These are phyloP conservation scores for Athrips mouffetella DNA, from an alignment of 2,888 invertebrate species.

Conservation along the genomic window DNA sequence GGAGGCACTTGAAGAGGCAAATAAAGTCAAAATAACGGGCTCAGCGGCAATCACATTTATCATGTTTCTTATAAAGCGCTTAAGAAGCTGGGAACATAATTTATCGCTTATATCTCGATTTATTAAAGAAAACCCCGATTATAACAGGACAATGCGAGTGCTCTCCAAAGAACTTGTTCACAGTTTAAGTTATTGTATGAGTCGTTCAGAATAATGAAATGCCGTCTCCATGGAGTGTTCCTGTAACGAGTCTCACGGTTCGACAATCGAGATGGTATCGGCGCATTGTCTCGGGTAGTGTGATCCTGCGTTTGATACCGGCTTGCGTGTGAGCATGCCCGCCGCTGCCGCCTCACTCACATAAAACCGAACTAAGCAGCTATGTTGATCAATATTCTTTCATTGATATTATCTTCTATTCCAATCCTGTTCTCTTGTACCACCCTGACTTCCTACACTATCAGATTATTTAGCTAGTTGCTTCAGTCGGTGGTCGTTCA, in stretches of 20 bases:
- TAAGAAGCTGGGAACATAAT: not conserved
- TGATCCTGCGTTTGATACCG: constrained; percentile 1
- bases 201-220: not conserved
- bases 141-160: too few species aligned
- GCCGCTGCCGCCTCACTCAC: not conserved
- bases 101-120: not conserved
- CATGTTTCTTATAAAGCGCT: not conserved
- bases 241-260: constrained; percentile 1
- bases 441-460: not conserved
- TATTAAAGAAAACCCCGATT: too few species aligned
- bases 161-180: too few species aligned
- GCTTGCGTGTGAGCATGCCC: not conserved
- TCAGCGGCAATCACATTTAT: not conserved
- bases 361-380: not conserved
- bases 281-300: not conserved
- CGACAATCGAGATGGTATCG: constrained; percentile 7
- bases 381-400: not conserved
- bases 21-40: constrained; percentile 12
- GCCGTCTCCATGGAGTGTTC: not conserved
- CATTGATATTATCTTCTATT: not conserved
- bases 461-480: not conserved
- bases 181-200: too few species aligned
- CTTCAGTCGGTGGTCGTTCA: not conserved
- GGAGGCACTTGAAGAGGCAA: constrained; percentile 2
- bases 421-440: not conserved